Evolutionary conservation across 2,113 vertebrate genomes (phyloP), one percentile per base, ranked within the genome.

Genomic region (Pomatorhinus ruficollis): DNA sequence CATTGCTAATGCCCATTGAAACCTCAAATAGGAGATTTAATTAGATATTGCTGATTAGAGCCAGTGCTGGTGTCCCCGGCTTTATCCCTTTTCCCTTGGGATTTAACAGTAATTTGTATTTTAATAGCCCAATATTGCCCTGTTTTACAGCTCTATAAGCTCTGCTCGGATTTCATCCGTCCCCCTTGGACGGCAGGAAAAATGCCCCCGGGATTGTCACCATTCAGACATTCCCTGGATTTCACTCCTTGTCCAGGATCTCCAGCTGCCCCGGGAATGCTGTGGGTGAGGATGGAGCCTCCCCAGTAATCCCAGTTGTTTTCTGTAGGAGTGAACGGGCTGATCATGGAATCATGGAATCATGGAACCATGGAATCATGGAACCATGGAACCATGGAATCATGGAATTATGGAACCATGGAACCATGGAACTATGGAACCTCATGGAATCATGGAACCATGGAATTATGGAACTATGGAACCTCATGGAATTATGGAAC

Each of bases 31-130:
- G 11, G n/a, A 39, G 44, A 47, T 91, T 65, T 76, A 91, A 79
- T 71, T 89, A 52, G 84, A 77, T 83, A 59, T 25, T 56, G 76
- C 60, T 76, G 81, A 77, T 93, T 86, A 91, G 68, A 64, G 31
- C 31, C 52, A 39, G 27, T 23, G 64, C 69, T 45, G 44, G 42
- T 56, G 27, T 61, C 40, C 49, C 39, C 23, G 56, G 10, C 50
- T 80, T 93, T 65, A n/a, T 95, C 68, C 49, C n/a, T 27, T 79
- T 88, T 72, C 59, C 61, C 63, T 3, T 17, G 76, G 83, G 68
- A 49, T 86, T 80, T 74, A 76, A 10, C 49, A 49, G 65, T 53
- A 90, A 88, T 92, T 90, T 90, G 63, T 88, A 56, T 90, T 90
- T 90, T 83, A 88, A 72, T n/a, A 42, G 66, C 30, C 44, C 47